Evolutionary conservation across 2,888 invertebrate genomes (phyloP).

Genomic region (Aspidiotus rigidus): DNA sequence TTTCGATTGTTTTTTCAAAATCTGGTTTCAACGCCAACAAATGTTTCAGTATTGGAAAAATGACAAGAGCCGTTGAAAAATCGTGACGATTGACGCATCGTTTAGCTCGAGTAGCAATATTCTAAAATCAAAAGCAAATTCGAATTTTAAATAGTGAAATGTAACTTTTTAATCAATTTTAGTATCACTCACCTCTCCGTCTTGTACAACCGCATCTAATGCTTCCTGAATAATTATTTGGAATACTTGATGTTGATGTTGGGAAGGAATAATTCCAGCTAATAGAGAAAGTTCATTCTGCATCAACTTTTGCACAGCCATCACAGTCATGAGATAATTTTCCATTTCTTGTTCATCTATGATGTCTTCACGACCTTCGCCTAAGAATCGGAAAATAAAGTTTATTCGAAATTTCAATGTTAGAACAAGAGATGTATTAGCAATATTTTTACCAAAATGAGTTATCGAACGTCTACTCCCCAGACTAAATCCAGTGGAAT

Average conservation of each 20-base stretch:
- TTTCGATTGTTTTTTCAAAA: conserved; percentile 66
- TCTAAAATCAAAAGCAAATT: conserved; percentile 45
- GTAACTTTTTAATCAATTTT: not conserved
- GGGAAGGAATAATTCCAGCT: conserved; percentile 71
- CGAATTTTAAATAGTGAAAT: not conserved
- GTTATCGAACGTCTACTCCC: conserved; percentile 48
- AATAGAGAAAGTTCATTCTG: conserved; percentile 76
- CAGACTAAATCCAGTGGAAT: conserved; percentile 69
- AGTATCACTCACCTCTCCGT: conserved; percentile 60
- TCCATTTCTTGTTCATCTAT: conserved; percentile 73
- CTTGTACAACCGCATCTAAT: conserved; percentile 72
- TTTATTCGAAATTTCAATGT: not conserved
- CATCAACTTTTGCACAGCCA: conserved; percentile 73
- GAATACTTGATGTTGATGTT: conserved; percentile 72
- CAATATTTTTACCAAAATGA: conserved; percentile 42
- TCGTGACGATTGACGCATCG: conserved; percentile 67
- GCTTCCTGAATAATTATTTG: conserved; percentile 74
- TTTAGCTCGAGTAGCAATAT: conserved; percentile 63
- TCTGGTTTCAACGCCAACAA: conserved; percentile 66
- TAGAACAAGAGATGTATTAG: not conserved
- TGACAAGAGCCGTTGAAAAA: conserved; percentile 66
- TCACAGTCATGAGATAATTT: conserved; percentile 69
- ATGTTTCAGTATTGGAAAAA: conserved; percentile 74
- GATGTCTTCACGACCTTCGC: conserved; percentile 49
- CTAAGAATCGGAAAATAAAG: not conserved